Percentiles rank a stretch among this genome's conserved stretches.
phyloP scores from a whole-genome alignment of 2,113 vertebrate genomes.

The Meriones unguiculatus region DNA sequence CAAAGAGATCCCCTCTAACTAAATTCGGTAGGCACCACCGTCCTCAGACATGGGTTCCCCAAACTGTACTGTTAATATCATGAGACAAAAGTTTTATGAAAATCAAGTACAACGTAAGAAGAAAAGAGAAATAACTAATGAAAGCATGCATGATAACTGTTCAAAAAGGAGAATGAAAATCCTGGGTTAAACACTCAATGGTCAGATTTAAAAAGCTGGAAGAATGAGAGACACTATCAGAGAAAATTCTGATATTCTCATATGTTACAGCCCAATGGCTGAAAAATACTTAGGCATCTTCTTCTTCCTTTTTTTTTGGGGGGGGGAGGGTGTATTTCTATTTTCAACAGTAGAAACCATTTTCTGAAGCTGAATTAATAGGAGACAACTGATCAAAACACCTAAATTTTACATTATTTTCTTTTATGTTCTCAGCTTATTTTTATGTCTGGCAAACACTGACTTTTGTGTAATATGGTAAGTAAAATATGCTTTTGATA shows the following conservation, averaged over 20 bases:
- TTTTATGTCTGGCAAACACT: background rate
- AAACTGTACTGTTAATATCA: background rate
- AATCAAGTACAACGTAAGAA: background rate
- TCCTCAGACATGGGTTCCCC: background rate
- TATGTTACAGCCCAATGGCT: background rate
- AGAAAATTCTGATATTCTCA: background rate
- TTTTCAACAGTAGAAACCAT: background rate
- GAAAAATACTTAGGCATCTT: background rate
- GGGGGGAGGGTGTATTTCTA: background rate
- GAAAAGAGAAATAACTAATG: slow-evolving; percentile 22
- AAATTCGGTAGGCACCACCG: background rate
- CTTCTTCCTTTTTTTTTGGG: background rate
- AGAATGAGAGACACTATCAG: background rate
- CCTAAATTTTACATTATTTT: background rate
- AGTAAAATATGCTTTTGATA: background rate
- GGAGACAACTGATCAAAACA: background rate
- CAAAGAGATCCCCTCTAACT: background rate
- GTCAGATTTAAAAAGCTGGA: background rate
- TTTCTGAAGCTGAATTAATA: background rate
- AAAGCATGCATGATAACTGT: background rate
- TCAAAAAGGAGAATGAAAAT: background rate
- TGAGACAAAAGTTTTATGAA: slow-evolving; percentile 14
- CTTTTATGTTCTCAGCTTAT: background rate
- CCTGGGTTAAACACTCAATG: background rate
- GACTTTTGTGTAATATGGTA: background rate